phyloP scores from a whole-genome alignment of 2,113 vertebrate genomes.

The Myiagra hebetior region DNA sequence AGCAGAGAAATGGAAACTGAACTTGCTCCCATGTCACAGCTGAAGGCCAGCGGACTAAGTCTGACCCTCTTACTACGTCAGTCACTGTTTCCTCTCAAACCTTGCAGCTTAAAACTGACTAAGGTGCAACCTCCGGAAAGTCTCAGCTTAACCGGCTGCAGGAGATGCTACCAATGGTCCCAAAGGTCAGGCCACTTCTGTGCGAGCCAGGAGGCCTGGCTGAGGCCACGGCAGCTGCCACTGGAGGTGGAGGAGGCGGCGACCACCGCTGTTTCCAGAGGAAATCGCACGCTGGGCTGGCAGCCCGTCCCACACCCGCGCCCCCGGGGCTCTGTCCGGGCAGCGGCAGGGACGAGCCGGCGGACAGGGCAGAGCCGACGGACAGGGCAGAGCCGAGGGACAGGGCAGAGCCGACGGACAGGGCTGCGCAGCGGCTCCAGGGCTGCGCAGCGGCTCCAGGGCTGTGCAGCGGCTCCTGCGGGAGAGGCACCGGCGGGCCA shows the following conservation, averaged over 20 bases:
- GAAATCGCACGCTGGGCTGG: accelerated
- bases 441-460: accelerated
- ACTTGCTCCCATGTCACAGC: accelerated
- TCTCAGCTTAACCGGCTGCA: neutral
- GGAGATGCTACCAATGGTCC: neutral
- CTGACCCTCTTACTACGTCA: neutral
- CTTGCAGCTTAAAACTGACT: neutral
- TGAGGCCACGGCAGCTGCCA: neutral
- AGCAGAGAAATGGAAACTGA: neutral
- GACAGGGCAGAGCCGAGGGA: too few relatives aligned
- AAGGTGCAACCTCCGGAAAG: neutral
- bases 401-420: too few relatives aligned
- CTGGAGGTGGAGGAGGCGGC: neutral
- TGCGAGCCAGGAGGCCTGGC: neutral
- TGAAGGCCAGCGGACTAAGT: neutral
- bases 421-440: accelerated
- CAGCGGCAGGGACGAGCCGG: neutral
- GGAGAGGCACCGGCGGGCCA: accelerated
- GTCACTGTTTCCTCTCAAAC: neutral
- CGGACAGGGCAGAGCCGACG: neutral
- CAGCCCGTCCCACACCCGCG: neutral
- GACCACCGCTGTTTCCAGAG: neutral
- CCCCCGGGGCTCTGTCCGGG: neutral
- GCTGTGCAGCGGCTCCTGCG: accelerated
- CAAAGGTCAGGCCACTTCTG: neutral